These are phyloP conservation scores for Andricus grossulariae DNA, from an alignment of 1,140 invertebrate genomes.

Conservation along the genomic window DNA sequence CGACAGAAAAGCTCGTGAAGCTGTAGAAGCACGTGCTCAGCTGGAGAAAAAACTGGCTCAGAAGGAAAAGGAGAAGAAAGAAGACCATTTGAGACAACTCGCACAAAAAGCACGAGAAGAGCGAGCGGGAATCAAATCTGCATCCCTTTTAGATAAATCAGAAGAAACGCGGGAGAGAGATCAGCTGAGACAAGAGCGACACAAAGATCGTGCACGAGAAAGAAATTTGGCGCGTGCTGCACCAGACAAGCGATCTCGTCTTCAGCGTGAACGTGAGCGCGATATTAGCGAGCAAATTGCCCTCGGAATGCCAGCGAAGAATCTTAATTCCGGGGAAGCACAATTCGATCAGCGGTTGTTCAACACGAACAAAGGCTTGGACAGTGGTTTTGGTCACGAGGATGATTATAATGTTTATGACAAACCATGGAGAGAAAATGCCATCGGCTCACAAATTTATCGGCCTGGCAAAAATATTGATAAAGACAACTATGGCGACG, in stretches of 20 bases:
- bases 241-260: slow-evolving; percentile 93
- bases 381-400: slow-evolving; percentile 97
- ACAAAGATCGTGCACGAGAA: slow-evolving; percentile 94
- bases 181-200: slow-evolving; percentile 90
- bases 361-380: slow-evolving; percentile 96
- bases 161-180: slow-evolving; percentile 93
- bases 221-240: slow-evolving; percentile 94
- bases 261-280: slow-evolving; percentile 94
- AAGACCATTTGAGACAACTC: slow-evolving; percentile 93
- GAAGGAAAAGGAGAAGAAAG: slow-evolving; percentile 99
- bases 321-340: slow-evolving; percentile 83
- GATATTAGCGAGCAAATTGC: slow-evolving; percentile 99
- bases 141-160: slow-evolving; percentile 75
- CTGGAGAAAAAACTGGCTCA: slow-evolving; percentile 97
- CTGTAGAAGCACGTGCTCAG: slow-evolving; percentile 96
- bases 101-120: slow-evolving; percentile 98
- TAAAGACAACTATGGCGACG: slow-evolving; percentile 93
- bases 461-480: slow-evolving; percentile 92
- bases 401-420: slow-evolving; percentile 99
- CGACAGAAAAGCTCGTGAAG: slow-evolving; percentile 97
- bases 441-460: slow-evolving; percentile 93
- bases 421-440: slow-evolving; percentile 92
- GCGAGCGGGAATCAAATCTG: slow-evolving; percentile 87
- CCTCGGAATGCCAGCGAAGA: slow-evolving; percentile 94
- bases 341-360: slow-evolving; percentile 98